Percentiles rank a stretch among this genome's conserved stretches.
These are phyloP conservation scores for Mustela lutreola DNA, from an alignment of 2,113 vertebrate genomes.

Conservation along the genomic window DNA sequence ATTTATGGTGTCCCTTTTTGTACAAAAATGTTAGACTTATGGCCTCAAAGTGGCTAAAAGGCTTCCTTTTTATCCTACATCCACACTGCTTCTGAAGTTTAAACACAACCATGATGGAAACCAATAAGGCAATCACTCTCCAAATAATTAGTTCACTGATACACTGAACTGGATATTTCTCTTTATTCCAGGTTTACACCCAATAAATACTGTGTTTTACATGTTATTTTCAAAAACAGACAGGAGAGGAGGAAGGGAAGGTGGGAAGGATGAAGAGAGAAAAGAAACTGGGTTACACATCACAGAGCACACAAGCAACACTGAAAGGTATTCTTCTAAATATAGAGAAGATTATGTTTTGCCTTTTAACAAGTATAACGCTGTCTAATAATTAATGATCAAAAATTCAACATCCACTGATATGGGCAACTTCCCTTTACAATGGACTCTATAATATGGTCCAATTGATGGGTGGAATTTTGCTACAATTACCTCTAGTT, in stretches of 20 bases:
- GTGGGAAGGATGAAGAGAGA: not conserved
- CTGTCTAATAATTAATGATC: not conserved
- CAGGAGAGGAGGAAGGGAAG: not conserved
- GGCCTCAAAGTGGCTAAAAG: not conserved
- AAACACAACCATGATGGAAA: constrained; percentile 47
- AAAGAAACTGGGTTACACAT: constrained; percentile 29
- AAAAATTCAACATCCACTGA: not conserved
- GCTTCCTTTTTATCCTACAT: not conserved
- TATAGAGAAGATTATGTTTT: not conserved
- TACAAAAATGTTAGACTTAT: not conserved
- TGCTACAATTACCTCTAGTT: not conserved
- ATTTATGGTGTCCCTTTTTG: not conserved
- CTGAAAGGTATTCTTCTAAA: constrained; percentile 24
- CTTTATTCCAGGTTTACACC: constrained; percentile 54
- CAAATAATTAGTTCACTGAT: not conserved
- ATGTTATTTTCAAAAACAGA: constrained; percentile 48
- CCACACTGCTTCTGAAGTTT: constrained; percentile 20
- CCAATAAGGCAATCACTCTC: not conserved
- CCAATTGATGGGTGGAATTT: not conserved
- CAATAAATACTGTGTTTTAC: constrained; percentile 40
- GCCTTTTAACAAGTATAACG: constrained; percentile 3
- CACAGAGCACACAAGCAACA: constrained; percentile 51
- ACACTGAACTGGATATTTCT: not conserved
- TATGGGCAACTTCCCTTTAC: not conserved
- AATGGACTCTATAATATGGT: not conserved